Conservation (phyloP, 37 sponge, comb jelly and placozoan genomes). For the Dysidea cf. avara region DNA sequence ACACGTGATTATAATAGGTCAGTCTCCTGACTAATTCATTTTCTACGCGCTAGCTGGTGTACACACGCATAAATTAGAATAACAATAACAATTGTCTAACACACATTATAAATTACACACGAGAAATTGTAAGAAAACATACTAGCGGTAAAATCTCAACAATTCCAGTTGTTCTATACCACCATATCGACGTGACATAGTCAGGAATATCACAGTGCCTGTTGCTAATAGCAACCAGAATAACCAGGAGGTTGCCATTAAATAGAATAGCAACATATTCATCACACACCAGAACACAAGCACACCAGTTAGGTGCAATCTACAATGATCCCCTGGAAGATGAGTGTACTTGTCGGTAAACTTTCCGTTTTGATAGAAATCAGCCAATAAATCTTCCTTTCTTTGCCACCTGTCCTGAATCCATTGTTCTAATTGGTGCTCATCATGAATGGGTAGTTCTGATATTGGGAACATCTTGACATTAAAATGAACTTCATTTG, state of each 20-base stretch:
- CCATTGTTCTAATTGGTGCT: slow-evolving; percentile 61
- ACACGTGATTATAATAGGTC: no score
- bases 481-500: slow-evolving; percentile 69
- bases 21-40: no score
- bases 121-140: no score
- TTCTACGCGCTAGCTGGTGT: no score
- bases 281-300: neutral
- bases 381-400: slow-evolving; percentile 64
- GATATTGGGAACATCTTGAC: slow-evolving; percentile 12
- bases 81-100: no score
- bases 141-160: no score
- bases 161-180: no score
- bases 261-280: neutral
- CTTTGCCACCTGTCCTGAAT: slow-evolving; percentile 55
- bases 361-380: slow-evolving; percentile 58
- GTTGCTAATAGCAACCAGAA: neutral
- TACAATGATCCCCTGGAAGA: neutral
- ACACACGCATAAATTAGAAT: no score
- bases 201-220: neutral
- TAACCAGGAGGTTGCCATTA: neutral
- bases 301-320: neutral
- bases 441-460: slow-evolving; percentile 38
- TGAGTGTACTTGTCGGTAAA: slow-evolving; percentile 38
- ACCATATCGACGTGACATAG: no score
- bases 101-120: no score